Evolutionary conservation across 2,797 vertebrate species (phyloP), one percentile per base, ranked within the genome.

Genomic region (Microctenopoma steveboyesi): DNA sequence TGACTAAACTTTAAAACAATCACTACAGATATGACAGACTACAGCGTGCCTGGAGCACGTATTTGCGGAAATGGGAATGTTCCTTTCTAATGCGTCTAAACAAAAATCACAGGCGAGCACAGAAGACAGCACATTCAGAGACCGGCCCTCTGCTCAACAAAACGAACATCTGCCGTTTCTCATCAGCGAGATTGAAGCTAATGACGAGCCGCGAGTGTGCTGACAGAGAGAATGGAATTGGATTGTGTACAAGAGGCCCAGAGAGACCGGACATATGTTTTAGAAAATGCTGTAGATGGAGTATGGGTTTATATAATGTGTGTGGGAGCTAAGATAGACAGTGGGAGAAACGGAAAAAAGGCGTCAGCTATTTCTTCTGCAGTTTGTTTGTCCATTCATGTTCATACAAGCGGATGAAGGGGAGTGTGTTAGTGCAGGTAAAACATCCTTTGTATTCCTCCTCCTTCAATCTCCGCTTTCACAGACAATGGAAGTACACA

Each of bases 121-220:
- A 86, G 79, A 81, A 76, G 86, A 86, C 61, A 42, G 79, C 70
- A 63, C 79, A 55, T 81, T 86, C 74, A 61, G 85, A 87, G 84
- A 90, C 57, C 54, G 76, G 76, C 87, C 78, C 86, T 73, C 76
- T 67, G 72, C 79, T 81, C 77, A 84, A 91, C 83, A 88, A 89
- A 90, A 91, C 68, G 81, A 91, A 92, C 92, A 93, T 93, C 93
- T 94, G 93, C 91, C 87, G 83, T 86, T 89, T 90, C 90, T 91
- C 92, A 94, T 93, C 92, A 93, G 84, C 57, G 50, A 85, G 89
- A 91, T 88, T 91, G 90, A 87, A 91, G 91, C 88, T 94, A 93
- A 94, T 92, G 89, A 92, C 83, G 79, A 91, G 86, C 85, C 74
- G 86, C 64, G 70, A 90, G 89, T 88, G 79, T 85, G 91, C 88